Evolutionary conservation across 1,140 invertebrate genomes (phyloP).

Genomic region (Atta colombica): DNA sequence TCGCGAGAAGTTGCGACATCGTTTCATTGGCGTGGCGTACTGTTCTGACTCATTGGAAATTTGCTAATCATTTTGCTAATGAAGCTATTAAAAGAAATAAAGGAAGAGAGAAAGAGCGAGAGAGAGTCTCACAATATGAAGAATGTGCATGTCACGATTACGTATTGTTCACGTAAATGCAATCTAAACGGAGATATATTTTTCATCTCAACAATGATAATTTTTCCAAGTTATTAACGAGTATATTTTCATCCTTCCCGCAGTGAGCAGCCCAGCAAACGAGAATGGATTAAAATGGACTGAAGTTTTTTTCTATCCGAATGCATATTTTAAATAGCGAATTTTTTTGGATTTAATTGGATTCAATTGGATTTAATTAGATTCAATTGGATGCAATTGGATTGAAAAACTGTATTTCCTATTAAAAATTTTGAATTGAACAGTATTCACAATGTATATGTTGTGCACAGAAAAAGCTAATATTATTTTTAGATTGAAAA

Average conservation of each 20-base stretch:
- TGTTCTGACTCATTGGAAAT: constrained; percentile 48
- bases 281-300: too few relatives aligned
- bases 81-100: constrained; percentile 14
- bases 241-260: background rate
- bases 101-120: background rate
- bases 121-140: background rate
- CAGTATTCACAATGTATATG: too few relatives aligned
- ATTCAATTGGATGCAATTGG: too few relatives aligned
- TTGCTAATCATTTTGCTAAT: constrained; percentile 16
- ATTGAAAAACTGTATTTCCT: too few relatives aligned
- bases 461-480: too few relatives aligned
- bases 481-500: too few relatives aligned
- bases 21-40: background rate
- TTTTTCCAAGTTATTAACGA: constrained; percentile 6
- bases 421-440: too few relatives aligned
- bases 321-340: too few relatives aligned
- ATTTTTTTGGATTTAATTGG: too few relatives aligned
- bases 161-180: background rate
- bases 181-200: background rate
- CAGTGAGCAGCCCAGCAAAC: background rate
- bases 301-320: too few relatives aligned
- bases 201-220: constrained; percentile 16
- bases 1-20: constrained; percentile 4
- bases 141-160: constrained; percentile 38
- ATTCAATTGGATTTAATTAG: too few relatives aligned